Conservation (phyloP, 2,888 invertebrate species). For the Prosopocoilus inquinatus region DNA sequence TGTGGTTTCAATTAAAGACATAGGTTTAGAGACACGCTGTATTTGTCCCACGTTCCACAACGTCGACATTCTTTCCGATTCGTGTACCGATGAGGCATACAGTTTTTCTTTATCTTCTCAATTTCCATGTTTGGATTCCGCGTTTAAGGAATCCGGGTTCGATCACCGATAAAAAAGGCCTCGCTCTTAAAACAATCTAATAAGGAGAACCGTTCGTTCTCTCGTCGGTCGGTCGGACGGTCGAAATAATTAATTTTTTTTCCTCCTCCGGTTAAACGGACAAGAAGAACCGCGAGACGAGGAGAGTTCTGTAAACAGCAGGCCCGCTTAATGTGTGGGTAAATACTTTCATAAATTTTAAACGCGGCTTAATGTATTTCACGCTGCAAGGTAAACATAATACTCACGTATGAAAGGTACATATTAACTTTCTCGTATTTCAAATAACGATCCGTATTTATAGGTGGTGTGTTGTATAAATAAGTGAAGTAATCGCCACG, state of each 20-base stretch:
- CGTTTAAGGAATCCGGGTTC: neutral
- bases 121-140: neutral
- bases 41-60: neutral
- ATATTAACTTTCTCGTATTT: constrained; percentile 12
- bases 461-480: too few relatives aligned
- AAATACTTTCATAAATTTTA: constrained; percentile 10
- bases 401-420: constrained; percentile 8
- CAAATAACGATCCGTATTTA: neutral
- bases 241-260: neutral
- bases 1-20: too few relatives aligned
- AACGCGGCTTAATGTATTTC: constrained; percentile 5
- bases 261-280: too few relatives aligned
- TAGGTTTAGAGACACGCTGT: too few relatives aligned
- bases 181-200: neutral
- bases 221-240: neutral
- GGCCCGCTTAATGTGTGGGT: constrained; percentile 5
- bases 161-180: neutral
- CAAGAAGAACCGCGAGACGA: too few relatives aligned
- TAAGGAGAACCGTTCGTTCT: neutral
- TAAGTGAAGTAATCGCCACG: too few relatives aligned
- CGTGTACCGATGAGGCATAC: neutral
- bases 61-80: constrained; percentile 2
- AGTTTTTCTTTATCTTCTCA: neutral
- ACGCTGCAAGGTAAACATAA: constrained; percentile 9
- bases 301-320: constrained; percentile 3